Percentiles rank a stretch among this genome's conserved stretches.
Evolutionary conservation across 1,140 invertebrate species (phyloP).

Genomic region (Portunus trituberculatus): DNA sequence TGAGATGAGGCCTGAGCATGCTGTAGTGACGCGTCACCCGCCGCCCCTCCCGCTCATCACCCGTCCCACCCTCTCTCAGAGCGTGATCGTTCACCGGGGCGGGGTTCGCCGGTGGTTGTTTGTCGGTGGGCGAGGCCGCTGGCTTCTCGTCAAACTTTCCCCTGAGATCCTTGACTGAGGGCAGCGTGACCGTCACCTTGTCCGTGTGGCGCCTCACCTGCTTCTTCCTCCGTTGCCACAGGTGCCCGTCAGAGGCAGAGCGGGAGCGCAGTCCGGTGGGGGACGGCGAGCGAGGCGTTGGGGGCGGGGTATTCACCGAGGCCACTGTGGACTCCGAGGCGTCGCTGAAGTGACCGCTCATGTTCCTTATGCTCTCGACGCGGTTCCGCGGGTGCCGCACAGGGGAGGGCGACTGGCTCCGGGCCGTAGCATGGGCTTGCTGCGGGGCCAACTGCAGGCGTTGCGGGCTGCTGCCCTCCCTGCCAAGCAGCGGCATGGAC

Average conservation of each 20-base stretch:
- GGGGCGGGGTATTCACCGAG: conserved; percentile 9
- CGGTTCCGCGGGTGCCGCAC: background rate
- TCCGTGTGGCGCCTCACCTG: background rate
- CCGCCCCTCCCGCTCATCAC: background rate
- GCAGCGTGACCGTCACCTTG: conserved; percentile 45
- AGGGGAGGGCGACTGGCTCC: conserved; percentile 28
- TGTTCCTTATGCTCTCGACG: background rate
- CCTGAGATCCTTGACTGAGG: conserved; percentile 58
- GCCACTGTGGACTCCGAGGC: background rate
- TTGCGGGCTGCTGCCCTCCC: background rate
- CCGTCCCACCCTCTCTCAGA: background rate
- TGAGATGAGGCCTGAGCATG: background rate
- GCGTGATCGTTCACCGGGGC: background rate
- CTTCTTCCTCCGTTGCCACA: conserved; percentile 46
- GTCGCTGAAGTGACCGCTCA: background rate
- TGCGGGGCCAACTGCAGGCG: background rate
- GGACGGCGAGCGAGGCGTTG: background rate
- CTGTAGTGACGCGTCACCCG: background rate
- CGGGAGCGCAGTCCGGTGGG: background rate
- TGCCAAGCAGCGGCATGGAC: conserved; percentile 56
- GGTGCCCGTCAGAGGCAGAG: conserved; percentile 51
- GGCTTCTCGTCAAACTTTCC: conserved; percentile 38
- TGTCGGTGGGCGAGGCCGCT: background rate
- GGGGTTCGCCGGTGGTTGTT: background rate
- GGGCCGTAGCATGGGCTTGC: background rate